phyloP scores from a whole-genome alignment of 2,888 invertebrate genomes.

The Erpobdella octoculata region DNA sequence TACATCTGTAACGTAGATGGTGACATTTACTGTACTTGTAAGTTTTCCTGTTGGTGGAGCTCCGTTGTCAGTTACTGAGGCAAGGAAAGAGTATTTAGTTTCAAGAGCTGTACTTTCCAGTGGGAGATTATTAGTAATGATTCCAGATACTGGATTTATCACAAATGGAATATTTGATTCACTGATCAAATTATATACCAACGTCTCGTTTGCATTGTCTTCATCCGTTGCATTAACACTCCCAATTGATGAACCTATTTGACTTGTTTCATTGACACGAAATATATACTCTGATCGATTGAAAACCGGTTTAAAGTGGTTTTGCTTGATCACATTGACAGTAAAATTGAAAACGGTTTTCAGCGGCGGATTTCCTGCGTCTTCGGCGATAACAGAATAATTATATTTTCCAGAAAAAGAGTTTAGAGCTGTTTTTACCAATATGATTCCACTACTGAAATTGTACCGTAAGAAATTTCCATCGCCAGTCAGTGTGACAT shows the following conservation, averaged over 20 bases:
- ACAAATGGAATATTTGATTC: slow-evolving; percentile 11
- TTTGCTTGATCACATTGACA: slow-evolving; percentile 8
- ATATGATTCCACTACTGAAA: background rate
- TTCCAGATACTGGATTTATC: slow-evolving; percentile 16
- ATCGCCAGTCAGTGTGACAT: slow-evolving; percentile 9
- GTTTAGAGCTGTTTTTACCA: background rate
- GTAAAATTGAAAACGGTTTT: slow-evolving; percentile 5
- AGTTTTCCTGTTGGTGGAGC: slow-evolving; percentile 25
- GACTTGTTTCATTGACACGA: slow-evolving; percentile 8
- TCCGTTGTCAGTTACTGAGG: slow-evolving; percentile 23
- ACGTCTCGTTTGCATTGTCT: slow-evolving; percentile 11
- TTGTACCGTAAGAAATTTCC: slow-evolving; percentile 10
- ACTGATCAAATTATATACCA: background rate
- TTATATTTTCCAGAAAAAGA: slow-evolving; percentile 8
- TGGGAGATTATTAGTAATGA: background rate
- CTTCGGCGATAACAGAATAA: slow-evolving; percentile 15
- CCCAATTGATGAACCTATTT: background rate
- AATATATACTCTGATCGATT: slow-evolving; percentile 2
- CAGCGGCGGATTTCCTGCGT: slow-evolving; percentile 16
- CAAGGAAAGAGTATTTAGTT: slow-evolving; percentile 12
- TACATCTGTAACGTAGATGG: slow-evolving; percentile 20
- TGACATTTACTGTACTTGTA: slow-evolving; percentile 20
- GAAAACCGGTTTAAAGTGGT: slow-evolving; percentile 25
- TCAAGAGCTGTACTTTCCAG: slow-evolving; percentile 5
- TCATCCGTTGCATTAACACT: slow-evolving; percentile 7